Evolutionary conservation across 53 echinoderm and acorn worm genomes (phyloP).

Genomic region (Astropecten irregularis): DNA sequence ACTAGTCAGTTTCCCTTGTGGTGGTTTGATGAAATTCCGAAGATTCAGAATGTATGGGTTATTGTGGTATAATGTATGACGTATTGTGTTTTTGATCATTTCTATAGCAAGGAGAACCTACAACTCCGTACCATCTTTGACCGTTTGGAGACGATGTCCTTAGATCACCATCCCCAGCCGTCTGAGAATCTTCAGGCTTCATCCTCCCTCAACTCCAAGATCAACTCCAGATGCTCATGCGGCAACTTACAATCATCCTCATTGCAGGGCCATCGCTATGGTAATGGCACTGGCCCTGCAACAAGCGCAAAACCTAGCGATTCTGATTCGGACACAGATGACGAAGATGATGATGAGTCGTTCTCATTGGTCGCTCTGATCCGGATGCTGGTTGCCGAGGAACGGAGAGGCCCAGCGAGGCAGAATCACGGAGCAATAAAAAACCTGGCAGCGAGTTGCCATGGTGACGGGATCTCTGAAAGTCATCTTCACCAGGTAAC

Average conservation of each 20-base stretch:
- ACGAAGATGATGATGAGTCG: constrained; percentile 37
- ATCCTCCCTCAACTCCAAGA: neutral
- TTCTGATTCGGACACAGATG: constrained; percentile 1
- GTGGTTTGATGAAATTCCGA: too few relatives aligned
- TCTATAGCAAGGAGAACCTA: constrained; percentile 19
- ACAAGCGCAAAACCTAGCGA: neutral
- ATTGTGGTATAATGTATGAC: too few relatives aligned
- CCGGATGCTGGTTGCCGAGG: constrained; percentile 30
- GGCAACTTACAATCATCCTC: constrained; percentile 46
- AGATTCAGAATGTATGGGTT: too few relatives aligned
- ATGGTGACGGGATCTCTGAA: constrained; percentile 29
- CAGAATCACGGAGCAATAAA: constrained; percentile 15
- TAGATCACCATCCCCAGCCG: constrained; percentile 16
- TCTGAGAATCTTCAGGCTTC: neutral
- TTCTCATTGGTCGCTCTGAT: constrained; percentile 38
- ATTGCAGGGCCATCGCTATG: constrained; percentile 10
- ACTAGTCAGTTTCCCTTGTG: too few relatives aligned
- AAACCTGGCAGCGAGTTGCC: constrained; percentile 48
- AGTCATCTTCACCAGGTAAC: constrained; percentile 20
- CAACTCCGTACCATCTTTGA: constrained; percentile 18
- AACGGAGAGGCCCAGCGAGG: constrained; percentile 24
- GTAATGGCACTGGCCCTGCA: constrained; percentile 8
- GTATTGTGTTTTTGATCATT: too few relatives aligned
- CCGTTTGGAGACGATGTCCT: constrained; percentile 11
- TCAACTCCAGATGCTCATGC: constrained; percentile 58